Evolutionary conservation across 2,113 vertebrate genomes (phyloP).

Genomic region (Boulengerochromis microlepis): DNA sequence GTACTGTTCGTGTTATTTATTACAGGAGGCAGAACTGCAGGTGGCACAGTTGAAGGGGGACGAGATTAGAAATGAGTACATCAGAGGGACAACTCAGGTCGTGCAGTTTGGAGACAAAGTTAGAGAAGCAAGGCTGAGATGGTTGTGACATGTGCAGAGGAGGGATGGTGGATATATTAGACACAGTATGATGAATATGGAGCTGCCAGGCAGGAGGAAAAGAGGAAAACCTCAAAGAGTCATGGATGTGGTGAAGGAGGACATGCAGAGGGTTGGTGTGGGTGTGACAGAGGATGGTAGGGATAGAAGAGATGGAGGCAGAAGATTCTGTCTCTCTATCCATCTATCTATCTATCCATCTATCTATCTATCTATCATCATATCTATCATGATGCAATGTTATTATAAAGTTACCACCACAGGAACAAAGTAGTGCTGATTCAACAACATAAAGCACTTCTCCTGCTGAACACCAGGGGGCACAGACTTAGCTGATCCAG

Average conservation of each 20-base stretch:
- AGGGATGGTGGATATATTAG: not conserved
- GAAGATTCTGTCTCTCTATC: not conserved
- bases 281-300: not conserved
- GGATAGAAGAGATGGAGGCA: not conserved
- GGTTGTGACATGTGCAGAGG: not conserved
- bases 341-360: not conserved
- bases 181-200: not conserved
- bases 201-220: not conserved
- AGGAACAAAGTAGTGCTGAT: not conserved
- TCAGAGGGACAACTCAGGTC: not conserved
- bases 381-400: not conserved
- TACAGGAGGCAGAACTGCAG: not conserved
- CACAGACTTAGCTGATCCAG: not conserved
- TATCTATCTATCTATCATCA: not conserved
- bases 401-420: not conserved
- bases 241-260: not conserved
- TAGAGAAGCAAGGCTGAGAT: not conserved
- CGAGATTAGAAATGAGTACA: not conserved
- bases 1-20: not conserved
- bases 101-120: not conserved
- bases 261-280: not conserved
- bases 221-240: not conserved
- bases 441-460: not conserved
- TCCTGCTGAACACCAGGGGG: slow-evolving; percentile 22
- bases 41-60: not conserved